These are phyloP conservation scores for Pseudochaenichthys georgianus DNA, from an alignment of 2,797 vertebrate genomes.

Conservation along the genomic window DNA sequence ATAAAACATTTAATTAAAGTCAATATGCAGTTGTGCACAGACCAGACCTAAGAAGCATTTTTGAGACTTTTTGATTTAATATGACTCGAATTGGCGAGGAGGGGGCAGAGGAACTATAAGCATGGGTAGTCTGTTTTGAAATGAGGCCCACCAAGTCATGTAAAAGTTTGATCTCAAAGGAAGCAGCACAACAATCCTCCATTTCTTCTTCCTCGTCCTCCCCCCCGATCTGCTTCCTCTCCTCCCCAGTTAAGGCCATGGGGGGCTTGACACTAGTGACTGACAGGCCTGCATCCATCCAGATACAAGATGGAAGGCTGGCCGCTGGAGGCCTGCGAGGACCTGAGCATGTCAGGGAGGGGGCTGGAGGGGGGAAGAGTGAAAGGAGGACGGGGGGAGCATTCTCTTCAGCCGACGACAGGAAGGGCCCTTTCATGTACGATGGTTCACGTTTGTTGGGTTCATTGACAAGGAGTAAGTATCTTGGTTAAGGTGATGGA, in stretches of 20 bases:
- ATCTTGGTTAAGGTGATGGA: constrained; percentile 67
- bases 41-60: constrained; percentile 53
- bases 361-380: constrained; percentile 16
- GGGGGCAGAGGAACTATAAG: constrained; percentile 35
- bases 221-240: constrained; percentile 39
- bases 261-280: constrained; percentile 56
- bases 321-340: constrained; percentile 47
- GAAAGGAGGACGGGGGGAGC: constrained; percentile 18
- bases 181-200: constrained; percentile 39
- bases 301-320: constrained; percentile 50
- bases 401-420: constrained; percentile 53
- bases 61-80: constrained; percentile 33
- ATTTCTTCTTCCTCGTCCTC: constrained; percentile 11
- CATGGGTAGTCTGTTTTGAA: constrained; percentile 34
- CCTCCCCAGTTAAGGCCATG: constrained; percentile 66
- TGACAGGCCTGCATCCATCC: constrained; percentile 44
- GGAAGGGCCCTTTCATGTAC: constrained; percentile 56
- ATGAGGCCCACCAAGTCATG: constrained; percentile 43
- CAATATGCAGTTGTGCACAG: constrained; percentile 40
- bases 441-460: constrained; percentile 71
- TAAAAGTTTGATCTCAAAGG: constrained; percentile 46
- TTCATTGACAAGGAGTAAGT: constrained; percentile 72
- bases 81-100: constrained; percentile 36
- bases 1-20: too few relatives aligned
- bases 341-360: constrained; percentile 58